Evolutionary conservation across 2,113 vertebrate species (phyloP).

Genomic region (Vanacampus margaritifer): DNA sequence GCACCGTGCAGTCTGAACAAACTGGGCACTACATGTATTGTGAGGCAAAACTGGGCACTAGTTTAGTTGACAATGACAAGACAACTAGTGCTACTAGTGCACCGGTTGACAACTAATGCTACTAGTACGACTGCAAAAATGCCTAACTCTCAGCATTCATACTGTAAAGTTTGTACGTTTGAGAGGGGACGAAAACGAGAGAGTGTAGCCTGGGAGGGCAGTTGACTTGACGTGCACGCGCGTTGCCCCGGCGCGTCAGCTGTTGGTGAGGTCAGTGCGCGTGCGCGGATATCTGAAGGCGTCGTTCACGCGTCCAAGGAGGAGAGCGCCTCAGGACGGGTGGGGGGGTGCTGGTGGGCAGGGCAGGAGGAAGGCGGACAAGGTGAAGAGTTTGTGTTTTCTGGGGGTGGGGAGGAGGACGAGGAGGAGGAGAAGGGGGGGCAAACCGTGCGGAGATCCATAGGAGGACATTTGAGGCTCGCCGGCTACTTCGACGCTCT

Average conservation of each 20-base stretch:
- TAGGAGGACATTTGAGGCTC: slow-evolving; percentile 39
- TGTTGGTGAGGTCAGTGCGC: slow-evolving; percentile 5
- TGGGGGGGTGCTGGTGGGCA: no score
- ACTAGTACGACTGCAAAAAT: neutral
- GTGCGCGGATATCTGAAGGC: slow-evolving; percentile 6
- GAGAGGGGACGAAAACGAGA: neutral
- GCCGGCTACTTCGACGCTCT: slow-evolving; percentile 35
- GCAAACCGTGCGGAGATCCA: slow-evolving; percentile 31
- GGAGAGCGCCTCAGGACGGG: slow-evolving; percentile 1
- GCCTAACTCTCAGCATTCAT: neutral
- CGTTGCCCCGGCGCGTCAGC: neutral
- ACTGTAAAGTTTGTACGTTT: neutral
- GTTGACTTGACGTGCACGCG: neutral
- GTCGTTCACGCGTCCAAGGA: neutral
- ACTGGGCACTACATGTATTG: neutral
- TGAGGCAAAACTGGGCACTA: neutral
- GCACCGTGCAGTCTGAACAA: neutral
- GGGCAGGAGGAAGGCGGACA: slow-evolving; percentile 17
- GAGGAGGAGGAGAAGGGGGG: slow-evolving; percentile 17
- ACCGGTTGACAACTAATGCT: no score
- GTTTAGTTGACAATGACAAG: no score
- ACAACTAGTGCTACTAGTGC: no score
- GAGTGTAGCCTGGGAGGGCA: no score
- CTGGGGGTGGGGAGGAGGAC: slow-evolving; percentile 12
- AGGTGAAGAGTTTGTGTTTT: slow-evolving; percentile 12